These are phyloP conservation scores for Atherinosoma microstoma DNA, from an alignment of 2,797 vertebrate species.

Conservation along the genomic window DNA sequence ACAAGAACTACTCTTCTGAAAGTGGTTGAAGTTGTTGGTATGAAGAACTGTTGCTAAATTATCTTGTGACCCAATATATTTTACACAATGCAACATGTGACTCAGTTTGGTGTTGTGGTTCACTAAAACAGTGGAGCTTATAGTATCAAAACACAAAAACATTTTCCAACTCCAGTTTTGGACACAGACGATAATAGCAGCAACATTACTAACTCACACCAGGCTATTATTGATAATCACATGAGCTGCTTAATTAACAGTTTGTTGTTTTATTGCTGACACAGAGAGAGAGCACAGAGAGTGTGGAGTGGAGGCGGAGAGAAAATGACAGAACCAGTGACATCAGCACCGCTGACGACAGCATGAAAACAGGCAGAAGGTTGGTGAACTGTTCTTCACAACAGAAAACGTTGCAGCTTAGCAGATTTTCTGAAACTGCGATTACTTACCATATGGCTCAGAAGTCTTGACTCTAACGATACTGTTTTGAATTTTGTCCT, in stretches of 20 bases:
- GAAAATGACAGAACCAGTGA: slow-evolving; percentile 76
- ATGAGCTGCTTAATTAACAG: neutral
- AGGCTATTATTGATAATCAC: neutral
- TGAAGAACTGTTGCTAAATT: too few species aligned
- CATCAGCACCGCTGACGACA: slow-evolving; percentile 76
- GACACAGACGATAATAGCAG: neutral
- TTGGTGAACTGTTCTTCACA: slow-evolving; percentile 35
- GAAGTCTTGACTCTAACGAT: neutral
- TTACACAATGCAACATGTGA: too few species aligned
- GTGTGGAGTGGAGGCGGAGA: slow-evolving; percentile 60
- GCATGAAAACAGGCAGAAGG: slow-evolving; percentile 78
- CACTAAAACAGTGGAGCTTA: too few species aligned
- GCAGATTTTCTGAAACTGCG: too few species aligned
- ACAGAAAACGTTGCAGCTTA: too few species aligned
- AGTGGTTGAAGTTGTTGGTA: too few species aligned
- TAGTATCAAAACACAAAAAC: too few species aligned
- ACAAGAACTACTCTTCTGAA: too few species aligned
- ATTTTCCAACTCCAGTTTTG: neutral
- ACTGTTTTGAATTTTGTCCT: neutral
- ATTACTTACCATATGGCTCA: neutral
- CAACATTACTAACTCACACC: neutral
- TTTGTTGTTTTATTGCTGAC: slow-evolving; percentile 23
- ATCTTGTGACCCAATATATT: too few species aligned
- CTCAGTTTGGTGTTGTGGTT: too few species aligned
- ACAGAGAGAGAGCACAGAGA: slow-evolving; percentile 70